Evolutionary conservation across 2,888 invertebrate genomes (phyloP).

Genomic region (Drosophila borborema): DNA sequence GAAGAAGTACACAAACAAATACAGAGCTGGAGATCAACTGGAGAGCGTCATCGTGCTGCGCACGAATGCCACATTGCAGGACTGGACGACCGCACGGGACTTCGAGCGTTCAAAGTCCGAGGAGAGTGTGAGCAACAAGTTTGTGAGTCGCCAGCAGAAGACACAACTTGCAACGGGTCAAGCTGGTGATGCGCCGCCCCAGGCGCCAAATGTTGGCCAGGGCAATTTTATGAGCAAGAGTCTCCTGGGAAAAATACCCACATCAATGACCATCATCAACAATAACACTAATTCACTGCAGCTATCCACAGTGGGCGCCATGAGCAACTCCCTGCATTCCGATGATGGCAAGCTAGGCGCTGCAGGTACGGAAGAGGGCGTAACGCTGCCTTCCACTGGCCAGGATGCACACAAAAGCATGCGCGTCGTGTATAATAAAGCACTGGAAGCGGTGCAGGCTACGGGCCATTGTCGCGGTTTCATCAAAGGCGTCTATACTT

Average conservation of each 20-base stretch:
- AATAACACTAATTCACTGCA: constrained; percentile 61
- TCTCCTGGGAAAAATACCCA: constrained; percentile 82
- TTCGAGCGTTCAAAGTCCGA: constrained; percentile 75
- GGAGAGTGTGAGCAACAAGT: constrained; percentile 37
- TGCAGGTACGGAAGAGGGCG: constrained; percentile 41
- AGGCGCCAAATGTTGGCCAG: constrained; percentile 8
- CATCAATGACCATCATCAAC: constrained; percentile 84
- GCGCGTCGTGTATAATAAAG: constrained; percentile 81
- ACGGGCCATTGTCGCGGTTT: constrained; percentile 84
- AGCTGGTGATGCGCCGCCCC: constrained; percentile 15
- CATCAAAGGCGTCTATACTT: constrained; percentile 79
- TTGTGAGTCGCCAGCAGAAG: constrained; percentile 59
- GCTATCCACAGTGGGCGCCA: constrained; percentile 66
- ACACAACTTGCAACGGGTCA: constrained; percentile 6
- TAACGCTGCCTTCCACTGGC: constrained; percentile 9
- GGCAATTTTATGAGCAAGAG: constrained; percentile 77
- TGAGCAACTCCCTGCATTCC: constrained; percentile 78
- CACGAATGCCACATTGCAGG: constrained; percentile 80
- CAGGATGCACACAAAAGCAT: constrained; percentile 56
- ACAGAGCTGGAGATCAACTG: constrained; percentile 81
- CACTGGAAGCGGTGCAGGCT: constrained; percentile 83
- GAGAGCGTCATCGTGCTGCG: constrained; percentile 84
- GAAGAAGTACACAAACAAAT: constrained; percentile 82
- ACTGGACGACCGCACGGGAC: constrained; percentile 82
- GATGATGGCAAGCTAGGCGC: constrained; percentile 80